These are phyloP conservation scores for Drosophila nigritarsus DNA, from an alignment of 2,888 invertebrate genomes.

Conservation along the genomic window DNA sequence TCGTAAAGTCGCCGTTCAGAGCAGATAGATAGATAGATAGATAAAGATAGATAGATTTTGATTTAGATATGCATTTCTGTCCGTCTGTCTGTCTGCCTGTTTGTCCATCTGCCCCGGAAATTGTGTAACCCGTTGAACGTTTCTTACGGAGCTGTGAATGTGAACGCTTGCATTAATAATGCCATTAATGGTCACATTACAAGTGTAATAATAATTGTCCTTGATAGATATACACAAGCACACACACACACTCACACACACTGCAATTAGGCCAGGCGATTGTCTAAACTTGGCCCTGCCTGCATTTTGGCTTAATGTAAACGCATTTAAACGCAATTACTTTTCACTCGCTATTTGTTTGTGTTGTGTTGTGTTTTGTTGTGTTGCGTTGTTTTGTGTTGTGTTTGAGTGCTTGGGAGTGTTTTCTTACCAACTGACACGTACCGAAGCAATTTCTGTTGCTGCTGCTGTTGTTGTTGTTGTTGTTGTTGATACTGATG, in stretches of 20 bases:
- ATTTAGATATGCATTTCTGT: background rate
- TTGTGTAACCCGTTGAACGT: slow-evolving; percentile 59
- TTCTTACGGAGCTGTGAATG: slow-evolving; percentile 36
- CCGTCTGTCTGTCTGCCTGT: background rate
- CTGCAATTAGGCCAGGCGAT: slow-evolving; percentile 67
- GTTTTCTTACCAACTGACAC: slow-evolving; percentile 65
- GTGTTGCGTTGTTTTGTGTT: slow-evolving; percentile 10
- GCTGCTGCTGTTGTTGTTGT: slow-evolving; percentile 15
- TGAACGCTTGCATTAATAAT: slow-evolving; percentile 69
- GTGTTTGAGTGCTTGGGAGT: slow-evolving; percentile 23
- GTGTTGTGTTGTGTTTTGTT: slow-evolving; percentile 2
- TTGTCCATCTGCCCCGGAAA: slow-evolving; percentile 48
- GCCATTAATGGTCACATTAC: slow-evolving; percentile 72
- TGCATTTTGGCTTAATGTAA: slow-evolving; percentile 78
- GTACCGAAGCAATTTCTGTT: slow-evolving; percentile 68
- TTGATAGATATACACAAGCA: slow-evolving; percentile 58
- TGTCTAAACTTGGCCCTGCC: slow-evolving; percentile 40
- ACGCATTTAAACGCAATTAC: slow-evolving; percentile 81
- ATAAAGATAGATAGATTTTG: slow-evolving; percentile 26
- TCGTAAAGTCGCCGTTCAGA: slow-evolving; percentile 74
- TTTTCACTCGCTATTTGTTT: slow-evolving; percentile 63
- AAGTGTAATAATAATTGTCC: slow-evolving; percentile 81
- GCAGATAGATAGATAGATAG: slow-evolving; percentile 44
- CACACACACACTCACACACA: slow-evolving; percentile 9
- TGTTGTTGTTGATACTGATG: slow-evolving; percentile 65